Base-by-base conservation (phyloP, 2,797 vertebrate species). In the Oryzias dopingdopingensis region DNA sequence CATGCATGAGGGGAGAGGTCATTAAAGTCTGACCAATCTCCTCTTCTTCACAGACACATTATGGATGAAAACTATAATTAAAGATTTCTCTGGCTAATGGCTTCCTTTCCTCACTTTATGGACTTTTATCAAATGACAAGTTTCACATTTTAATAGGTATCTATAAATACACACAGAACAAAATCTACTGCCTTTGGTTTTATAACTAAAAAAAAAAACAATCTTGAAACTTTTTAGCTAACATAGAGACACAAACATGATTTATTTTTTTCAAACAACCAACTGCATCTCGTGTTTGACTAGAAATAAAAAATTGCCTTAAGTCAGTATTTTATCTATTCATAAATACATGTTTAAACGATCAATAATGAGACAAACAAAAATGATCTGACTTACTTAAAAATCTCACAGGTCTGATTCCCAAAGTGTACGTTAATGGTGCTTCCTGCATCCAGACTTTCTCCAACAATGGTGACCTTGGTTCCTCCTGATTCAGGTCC, bases 401-500 rank as follows among this genome's bases (percentile, higher is more conserved):
- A 94, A 75, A 96, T 93, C 57, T 96, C 86, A 59, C 96, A 98
- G 74, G 94, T 95, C 90, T 98, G 94, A 88, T 96, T 97, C 5
- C 95, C 95, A 71, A 98, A 92, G 73, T 88, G 85, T 13, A 97
- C 91, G 0, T 90, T 90, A 6, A 97, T 93, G 0, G 44, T 89
- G 90, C 96, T 98, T 55, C 96, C 96, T 0, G 96, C 91, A 0
- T 91, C 93, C 3, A 98, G 90, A 76, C 96, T 88, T 74, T 95
- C 93, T 49, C 96, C 96, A 0, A 94, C 88, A 70, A 98, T 92
- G 55, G 96, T 98, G 70, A 98, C 94, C 89, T 93, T 94, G 6
- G 96, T 98, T 58, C 96, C 96, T 54, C 96, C 96, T 0, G 96
- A 98, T 79, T 96, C 94, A 0, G 96, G 96, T 4, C 96, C 96